These are phyloP conservation scores for Eueides isabella DNA, from an alignment of 1,140 invertebrate genomes.

Conservation along the genomic window DNA sequence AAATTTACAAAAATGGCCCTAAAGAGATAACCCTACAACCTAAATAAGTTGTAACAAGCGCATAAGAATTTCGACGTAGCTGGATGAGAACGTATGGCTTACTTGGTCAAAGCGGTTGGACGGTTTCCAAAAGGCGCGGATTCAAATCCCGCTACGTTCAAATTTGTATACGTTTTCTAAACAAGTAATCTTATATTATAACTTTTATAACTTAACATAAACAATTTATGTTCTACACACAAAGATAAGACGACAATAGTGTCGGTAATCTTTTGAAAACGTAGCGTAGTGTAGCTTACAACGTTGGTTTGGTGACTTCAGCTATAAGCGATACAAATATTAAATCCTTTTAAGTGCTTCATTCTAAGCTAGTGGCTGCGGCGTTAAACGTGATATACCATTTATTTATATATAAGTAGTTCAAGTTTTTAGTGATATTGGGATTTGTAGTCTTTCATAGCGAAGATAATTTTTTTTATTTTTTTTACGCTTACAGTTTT, in stretches of 20 bases:
- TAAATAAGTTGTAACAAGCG: no score
- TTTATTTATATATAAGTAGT: neutral
- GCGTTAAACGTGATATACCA: neutral
- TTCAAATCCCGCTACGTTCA: no score
- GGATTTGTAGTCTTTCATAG: neutral
- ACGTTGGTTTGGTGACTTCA: neutral
- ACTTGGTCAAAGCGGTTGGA: no score
- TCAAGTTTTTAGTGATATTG: neutral
- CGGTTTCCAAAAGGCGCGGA: no score
- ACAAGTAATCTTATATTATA: no score
- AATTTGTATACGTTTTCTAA: no score
- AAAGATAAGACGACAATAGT: neutral
- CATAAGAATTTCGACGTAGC: no score
- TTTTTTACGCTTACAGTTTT: no score
- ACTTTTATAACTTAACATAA: neutral
- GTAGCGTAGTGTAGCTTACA: neutral
- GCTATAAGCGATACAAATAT: neutral
- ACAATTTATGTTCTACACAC: neutral
- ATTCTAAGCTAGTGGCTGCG: neutral
- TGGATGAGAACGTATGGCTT: no score
- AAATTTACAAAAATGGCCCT: no score
- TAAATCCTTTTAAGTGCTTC: slow-evolving; percentile 6
- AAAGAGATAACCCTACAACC: no score
- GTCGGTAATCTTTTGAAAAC: neutral
- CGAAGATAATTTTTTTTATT: neutral